phyloP scores from a whole-genome alignment of 1,140 invertebrate species.

The Pachypsylla venusta region DNA sequence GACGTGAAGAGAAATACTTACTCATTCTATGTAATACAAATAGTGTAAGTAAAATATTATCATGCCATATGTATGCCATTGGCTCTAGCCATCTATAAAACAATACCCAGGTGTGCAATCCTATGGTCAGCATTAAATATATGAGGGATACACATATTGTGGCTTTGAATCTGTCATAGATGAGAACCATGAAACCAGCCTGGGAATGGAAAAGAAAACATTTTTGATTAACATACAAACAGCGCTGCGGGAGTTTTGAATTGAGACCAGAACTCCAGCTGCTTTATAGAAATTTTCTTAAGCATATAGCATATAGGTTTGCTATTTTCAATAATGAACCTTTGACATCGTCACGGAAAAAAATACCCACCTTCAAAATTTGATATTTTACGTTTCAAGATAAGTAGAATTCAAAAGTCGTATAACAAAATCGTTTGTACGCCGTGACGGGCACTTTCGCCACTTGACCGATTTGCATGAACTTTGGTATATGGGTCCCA shows the following conservation, averaged over 20 bases:
- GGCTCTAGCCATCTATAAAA: constrained; percentile 14
- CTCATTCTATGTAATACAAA: constrained; percentile 18
- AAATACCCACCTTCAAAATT: no score
- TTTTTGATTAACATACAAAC: no score
- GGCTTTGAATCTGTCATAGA: constrained; percentile 19
- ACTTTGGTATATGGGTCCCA: no score
- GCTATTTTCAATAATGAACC: no score
- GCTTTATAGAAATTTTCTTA: no score
- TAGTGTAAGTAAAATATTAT: constrained; percentile 13
- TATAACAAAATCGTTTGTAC: no score
- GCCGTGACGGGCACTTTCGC: no score
- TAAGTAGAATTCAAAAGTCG: no score
- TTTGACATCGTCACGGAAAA: no score
- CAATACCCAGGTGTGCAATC: constrained; percentile 16
- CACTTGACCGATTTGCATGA: no score
- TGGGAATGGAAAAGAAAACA: constrained; percentile 11
- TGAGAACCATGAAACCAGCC: constrained; percentile 19
- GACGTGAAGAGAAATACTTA: constrained; percentile 15
- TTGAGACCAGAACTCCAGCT: not conserved
- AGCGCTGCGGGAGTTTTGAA: not conserved
- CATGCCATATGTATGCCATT: constrained; percentile 18
- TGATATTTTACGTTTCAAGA: no score
- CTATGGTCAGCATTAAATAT: constrained; percentile 18
- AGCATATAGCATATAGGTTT: no score
- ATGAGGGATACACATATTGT: constrained; percentile 14